These are phyloP conservation scores for Fulmarus glacialis DNA, from an alignment of 2,113 vertebrate species.

Conservation along the genomic window DNA sequence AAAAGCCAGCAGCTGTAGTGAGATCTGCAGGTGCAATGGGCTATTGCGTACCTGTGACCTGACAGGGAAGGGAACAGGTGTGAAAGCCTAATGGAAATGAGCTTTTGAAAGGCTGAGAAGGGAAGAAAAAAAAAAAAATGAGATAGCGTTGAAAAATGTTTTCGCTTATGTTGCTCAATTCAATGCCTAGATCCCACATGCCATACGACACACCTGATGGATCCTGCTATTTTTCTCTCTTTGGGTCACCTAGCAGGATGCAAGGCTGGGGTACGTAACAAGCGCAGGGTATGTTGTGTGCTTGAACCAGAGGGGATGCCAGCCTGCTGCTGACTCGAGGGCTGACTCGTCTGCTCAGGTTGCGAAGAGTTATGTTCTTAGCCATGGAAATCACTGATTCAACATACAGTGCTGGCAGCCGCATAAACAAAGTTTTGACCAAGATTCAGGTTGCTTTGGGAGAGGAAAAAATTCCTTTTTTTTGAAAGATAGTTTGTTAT, in stretches of 20 bases:
- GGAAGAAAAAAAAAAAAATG: neutral
- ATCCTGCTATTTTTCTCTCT: neutral
- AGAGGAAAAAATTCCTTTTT: neutral
- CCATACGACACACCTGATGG: too few species aligned
- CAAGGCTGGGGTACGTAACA: neutral
- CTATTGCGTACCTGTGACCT: neutral
- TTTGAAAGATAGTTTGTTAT: neutral
- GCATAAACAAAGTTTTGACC: neutral
- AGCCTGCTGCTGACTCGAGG: neutral
- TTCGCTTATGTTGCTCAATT: neutral
- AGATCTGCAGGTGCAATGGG: neutral
- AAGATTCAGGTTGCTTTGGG: neutral
- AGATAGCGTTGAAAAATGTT: neutral
- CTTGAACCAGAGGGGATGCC: neutral
- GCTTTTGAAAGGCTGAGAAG: neutral
- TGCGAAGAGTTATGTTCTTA: neutral
- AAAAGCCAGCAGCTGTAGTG: neutral
- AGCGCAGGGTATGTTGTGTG: fast-evolving
- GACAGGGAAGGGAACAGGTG: neutral
- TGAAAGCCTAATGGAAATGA: neutral
- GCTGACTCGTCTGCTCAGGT: neutral
- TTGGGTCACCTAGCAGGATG: neutral
- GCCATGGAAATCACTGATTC: neutral
- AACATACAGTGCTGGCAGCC: neutral
- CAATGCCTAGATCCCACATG: neutral